Evolutionary conservation across 1,140 invertebrate species (phyloP).

Genomic region (Kradibia gibbosae): DNA sequence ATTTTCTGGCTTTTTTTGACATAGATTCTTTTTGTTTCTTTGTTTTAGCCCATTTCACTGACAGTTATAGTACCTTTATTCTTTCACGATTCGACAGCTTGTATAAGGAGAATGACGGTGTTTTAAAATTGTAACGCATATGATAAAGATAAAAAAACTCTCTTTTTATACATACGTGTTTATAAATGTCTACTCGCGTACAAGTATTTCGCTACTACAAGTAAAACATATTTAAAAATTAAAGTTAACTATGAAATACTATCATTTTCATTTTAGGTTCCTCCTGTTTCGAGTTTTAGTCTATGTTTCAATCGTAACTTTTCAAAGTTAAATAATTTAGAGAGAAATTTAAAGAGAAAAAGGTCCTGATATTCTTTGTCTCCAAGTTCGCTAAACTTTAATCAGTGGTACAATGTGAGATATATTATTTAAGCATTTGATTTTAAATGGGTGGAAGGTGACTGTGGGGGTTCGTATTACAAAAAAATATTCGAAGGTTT

Average conservation of each 20-base stretch:
- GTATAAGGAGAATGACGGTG: neutral
- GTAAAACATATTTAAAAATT: neutral
- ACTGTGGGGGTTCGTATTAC: too few species aligned
- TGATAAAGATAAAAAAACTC: neutral
- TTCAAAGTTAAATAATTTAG: too few species aligned
- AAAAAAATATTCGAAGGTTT: too few species aligned
- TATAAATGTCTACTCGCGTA: neutral
- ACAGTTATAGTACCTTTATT: neutral
- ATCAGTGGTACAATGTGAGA: too few species aligned
- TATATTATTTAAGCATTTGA: too few species aligned
- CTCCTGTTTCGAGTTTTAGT: too few species aligned
- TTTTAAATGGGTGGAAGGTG: too few species aligned
- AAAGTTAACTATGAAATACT: neutral
- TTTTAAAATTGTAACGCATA: constrained; percentile 22
- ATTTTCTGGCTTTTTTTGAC: constrained; percentile 53
- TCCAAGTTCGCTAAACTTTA: too few species aligned
- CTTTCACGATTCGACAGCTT: neutral
- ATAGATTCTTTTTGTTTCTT: neutral
- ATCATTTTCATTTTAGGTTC: too few species aligned
- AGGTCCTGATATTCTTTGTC: too few species aligned
- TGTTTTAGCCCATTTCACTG: neutral
- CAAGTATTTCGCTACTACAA: neutral
- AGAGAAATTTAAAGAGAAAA: too few species aligned
- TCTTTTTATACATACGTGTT: neutral
- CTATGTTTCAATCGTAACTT: too few species aligned